Conservation (phyloP, 2,888 invertebrate species). For the Nymphalis c-album region DNA sequence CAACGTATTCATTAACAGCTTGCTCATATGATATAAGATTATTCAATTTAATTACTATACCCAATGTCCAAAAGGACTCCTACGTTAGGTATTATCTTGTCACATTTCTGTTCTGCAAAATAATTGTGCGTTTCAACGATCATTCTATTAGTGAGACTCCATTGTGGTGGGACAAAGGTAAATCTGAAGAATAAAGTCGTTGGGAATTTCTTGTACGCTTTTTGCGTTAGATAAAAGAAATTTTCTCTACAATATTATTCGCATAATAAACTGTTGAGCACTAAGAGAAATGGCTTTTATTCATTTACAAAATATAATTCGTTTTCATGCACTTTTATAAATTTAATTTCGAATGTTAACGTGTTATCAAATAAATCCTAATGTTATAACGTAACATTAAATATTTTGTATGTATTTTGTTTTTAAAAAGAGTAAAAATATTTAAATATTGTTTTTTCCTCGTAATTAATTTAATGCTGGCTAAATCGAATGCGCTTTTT, state of each 20-base stretch:
- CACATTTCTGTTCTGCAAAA: slow-evolving; percentile 25
- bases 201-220: slow-evolving; percentile 13
- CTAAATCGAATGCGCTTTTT: background rate
- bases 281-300: background rate
- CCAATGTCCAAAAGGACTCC: slow-evolving; percentile 13
- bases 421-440: too few species aligned
- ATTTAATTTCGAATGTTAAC: too few species aligned
- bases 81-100: slow-evolving; percentile 21
- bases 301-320: background rate
- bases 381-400: too few species aligned
- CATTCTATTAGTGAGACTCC: slow-evolving; percentile 28
- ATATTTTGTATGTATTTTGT: too few species aligned
- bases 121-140: slow-evolving; percentile 39
- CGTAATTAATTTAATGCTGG: background rate
- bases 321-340: background rate
- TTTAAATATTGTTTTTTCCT: background rate
- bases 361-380: too few species aligned
- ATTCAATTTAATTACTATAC: slow-evolving; percentile 2
- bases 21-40: slow-evolving; percentile 2
- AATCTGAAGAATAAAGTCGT: slow-evolving; percentile 32
- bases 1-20: background rate
- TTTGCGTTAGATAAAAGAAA: slow-evolving; percentile 12
- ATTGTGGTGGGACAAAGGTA: slow-evolving; percentile 39
- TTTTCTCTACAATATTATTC: slow-evolving; percentile 19
- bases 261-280: slow-evolving; percentile 14